Base-by-base conservation (phyloP, 2,888 invertebrate genomes). In the Dynastes grantii region DNA sequence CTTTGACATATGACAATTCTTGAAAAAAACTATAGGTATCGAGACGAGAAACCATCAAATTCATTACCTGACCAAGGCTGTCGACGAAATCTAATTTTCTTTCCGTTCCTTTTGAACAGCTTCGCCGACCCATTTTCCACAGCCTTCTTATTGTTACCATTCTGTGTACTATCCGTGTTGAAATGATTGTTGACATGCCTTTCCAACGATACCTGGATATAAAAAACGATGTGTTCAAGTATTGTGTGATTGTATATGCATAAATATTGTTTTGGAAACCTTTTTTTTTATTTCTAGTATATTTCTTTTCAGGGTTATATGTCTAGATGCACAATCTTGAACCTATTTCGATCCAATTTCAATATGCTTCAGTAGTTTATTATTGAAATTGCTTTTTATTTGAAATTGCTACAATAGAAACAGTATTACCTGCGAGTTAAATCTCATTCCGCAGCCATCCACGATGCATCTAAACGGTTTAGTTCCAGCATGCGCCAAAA, bases 391-490 rank as follows among this genome's bases (percentile, higher is more conserved):
- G 4, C 37, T 37, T 37, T 37, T 37, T 37, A 37, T 37, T 37
- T 37, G 37, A 3, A 37, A 6, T 22, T 22, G 22, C 22, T 37
- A 37, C 3, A 37, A 37, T 9, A 51, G 11, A 51, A 9, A n/a
- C 4, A 13, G 2, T 2, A 51, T 87, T 91, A 96, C 96, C 94
- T 96, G 96, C 80, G 95, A 95, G 86, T 95, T 95, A 87, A 96
- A 96, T 85, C 96, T 91, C 85, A 93, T 93, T 84, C 97, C 96
- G 89, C 98, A 98, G 85, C 97, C 95, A 87, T 97, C 97, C 84
- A 98, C 96, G 88, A 98, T 98, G 90, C 98, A 98, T 85, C 96
- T 94, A 91, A 97, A 98, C 32, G 97, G 97, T 88, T 98, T 97
- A 89, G 95, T 97, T 75, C 94, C 94, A 64, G 97, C 97, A 89